Evolutionary conservation across 2,888 invertebrate genomes (phyloP).

Genomic region (Hemistola chrysoprasaria): DNA sequence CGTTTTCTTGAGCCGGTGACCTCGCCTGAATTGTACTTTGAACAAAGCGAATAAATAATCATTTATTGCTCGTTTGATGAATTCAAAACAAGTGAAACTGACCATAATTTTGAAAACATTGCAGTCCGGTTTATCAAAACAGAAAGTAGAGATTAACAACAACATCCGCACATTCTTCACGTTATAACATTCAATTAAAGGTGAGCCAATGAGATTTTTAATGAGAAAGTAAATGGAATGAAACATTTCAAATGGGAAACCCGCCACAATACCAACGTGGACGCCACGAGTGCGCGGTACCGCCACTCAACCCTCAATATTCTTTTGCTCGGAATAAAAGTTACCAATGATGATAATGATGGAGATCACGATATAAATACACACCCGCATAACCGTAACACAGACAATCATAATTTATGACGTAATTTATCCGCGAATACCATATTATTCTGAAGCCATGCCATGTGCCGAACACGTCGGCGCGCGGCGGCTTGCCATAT

Average conservation of each 20-base stretch:
- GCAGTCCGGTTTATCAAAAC: conserved; percentile 30
- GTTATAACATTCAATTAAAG: no score
- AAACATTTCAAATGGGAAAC: conserved; percentile 53
- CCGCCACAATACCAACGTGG: conserved; percentile 71
- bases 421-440: conserved; percentile 65
- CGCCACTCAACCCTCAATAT: conserved; percentile 13
- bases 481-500: conserved; percentile 68
- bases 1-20: conserved; percentile 65
- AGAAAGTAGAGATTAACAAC: neutral
- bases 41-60: conserved; percentile 58
- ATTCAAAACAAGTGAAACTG: conserved; percentile 44
- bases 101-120: conserved; percentile 32
- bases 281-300: conserved; percentile 69
- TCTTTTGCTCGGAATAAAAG: conserved; percentile 3
- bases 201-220: no score
- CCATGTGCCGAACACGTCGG: conserved; percentile 80
- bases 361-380: conserved; percentile 46
- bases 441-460: conserved; percentile 75
- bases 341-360: neutral
- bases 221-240: neutral
- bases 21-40: conserved; percentile 66
- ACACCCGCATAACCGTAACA: conserved; percentile 54
- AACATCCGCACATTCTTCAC: no score
- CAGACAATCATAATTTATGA: conserved; percentile 49
- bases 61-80: conserved; percentile 37